A percentile compares a stretch with the other conserved stretches of the same genome.
Conservation (phyloP, 1,140 invertebrate genomes). For the Sinella curviseta region DNA sequence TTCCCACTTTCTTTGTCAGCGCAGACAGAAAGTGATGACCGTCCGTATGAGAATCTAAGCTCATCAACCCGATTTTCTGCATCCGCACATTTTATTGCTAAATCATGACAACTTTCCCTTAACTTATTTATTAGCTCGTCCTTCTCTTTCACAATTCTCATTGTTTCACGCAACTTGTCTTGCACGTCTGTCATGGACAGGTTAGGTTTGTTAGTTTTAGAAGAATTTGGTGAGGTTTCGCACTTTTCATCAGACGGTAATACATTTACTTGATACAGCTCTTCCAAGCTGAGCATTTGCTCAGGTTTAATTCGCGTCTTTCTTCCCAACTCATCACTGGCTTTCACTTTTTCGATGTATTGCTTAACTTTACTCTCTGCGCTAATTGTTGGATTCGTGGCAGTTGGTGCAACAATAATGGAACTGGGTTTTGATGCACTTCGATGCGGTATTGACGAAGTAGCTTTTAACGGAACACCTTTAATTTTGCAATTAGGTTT, state of each 20-base stretch:
- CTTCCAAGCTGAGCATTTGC: slow-evolving; percentile 16
- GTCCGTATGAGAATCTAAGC: not conserved
- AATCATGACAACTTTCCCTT: slow-evolving; percentile 24
- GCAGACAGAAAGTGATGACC: not conserved
- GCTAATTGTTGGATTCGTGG: not conserved
- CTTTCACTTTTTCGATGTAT: slow-evolving; percentile 23
- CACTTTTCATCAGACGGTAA: not conserved
- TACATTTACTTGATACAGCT: slow-evolving; percentile 4
- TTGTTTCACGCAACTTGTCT: slow-evolving; percentile 14
- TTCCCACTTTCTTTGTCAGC: not conserved
- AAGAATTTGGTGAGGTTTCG: not conserved
- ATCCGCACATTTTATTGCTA: slow-evolving; percentile 18
- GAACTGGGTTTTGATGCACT: not conserved
- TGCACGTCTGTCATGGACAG: not conserved
- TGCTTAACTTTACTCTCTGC: slow-evolving; percentile 25
- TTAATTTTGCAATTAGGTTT: not conserved
- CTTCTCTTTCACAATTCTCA: slow-evolving; percentile 20
- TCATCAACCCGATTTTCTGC: slow-evolving; percentile 26
- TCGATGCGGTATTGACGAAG: not conserved
- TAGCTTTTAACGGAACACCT: not conserved
- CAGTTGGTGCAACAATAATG: not conserved
- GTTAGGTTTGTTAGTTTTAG: not conserved
- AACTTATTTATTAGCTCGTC: slow-evolving; percentile 23
- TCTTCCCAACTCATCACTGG: slow-evolving; percentile 1
- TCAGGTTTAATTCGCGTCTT: not conserved